phyloP scores from a whole-genome alignment of 64 coral and sea anemone species.

The Pocillopora verrucosa region DNA sequence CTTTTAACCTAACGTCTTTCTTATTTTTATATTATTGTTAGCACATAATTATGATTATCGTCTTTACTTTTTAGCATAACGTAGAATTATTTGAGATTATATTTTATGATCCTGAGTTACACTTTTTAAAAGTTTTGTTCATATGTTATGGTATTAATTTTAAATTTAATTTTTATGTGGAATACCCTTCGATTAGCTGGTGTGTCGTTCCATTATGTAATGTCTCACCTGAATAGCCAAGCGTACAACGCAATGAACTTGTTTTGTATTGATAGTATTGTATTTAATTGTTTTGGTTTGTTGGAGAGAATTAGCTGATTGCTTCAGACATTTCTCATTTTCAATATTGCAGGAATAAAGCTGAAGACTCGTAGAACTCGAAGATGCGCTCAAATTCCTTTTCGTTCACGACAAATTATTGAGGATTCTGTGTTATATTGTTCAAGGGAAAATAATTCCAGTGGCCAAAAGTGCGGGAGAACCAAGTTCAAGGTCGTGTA shows the following conservation, averaged over 20 bases:
- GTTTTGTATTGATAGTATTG: neutral
- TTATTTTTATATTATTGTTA: neutral
- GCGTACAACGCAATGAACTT: neutral
- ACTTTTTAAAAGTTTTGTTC: neutral
- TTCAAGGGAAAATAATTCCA: too few relatives aligned
- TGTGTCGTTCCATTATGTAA: neutral
- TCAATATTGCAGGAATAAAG: too few relatives aligned
- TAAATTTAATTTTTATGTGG: too few relatives aligned
- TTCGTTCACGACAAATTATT: too few relatives aligned
- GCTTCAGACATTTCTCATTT: too few relatives aligned
- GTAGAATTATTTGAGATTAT: neutral
- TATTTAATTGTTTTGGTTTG: neutral
- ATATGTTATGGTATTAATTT: neutral
- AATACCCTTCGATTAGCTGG: neutral
- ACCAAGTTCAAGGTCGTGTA: too few relatives aligned
- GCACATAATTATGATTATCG: too few relatives aligned
- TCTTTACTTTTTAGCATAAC: neutral
- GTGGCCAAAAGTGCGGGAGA: too few relatives aligned
- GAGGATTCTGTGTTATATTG: too few relatives aligned
- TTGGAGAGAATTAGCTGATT: too few relatives aligned
- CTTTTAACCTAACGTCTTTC: neutral
- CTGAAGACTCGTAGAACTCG: too few relatives aligned
- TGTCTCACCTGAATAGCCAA: neutral
- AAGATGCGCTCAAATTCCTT: too few relatives aligned
- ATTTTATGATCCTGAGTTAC: neutral